These are phyloP conservation scores for Archaeoteleia sp. DNA, from an alignment of 2,888 invertebrate genomes.

Conservation along the genomic window DNA sequence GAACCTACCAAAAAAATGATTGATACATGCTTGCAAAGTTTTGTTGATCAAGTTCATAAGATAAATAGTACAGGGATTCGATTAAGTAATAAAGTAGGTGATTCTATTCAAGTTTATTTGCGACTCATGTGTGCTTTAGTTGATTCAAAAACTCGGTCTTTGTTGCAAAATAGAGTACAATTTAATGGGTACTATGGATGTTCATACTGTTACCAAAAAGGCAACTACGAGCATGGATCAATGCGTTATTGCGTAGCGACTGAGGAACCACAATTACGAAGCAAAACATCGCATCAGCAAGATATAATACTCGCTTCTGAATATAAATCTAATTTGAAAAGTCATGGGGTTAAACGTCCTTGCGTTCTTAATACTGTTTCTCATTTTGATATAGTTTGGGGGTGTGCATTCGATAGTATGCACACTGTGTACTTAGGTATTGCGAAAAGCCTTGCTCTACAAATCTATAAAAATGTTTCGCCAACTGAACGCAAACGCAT, in stretches of 20 bases:
- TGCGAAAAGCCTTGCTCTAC: slow-evolving; percentile 1
- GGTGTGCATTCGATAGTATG: slow-evolving; percentile 13
- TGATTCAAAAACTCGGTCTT: slow-evolving; percentile 22
- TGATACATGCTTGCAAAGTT: slow-evolving; percentile 13
- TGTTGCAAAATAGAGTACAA: slow-evolving; percentile 20
- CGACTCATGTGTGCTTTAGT: slow-evolving; percentile 22
- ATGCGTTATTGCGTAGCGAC: too few relatives aligned
- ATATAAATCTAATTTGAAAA: slow-evolving; percentile 9
- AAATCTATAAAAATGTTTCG: neutral
- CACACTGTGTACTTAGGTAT: slow-evolving; percentile 10
- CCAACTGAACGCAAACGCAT: neutral
- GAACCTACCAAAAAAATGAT: slow-evolving; percentile 23
- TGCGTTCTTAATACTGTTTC: neutral
- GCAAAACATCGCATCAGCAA: slow-evolving; percentile 4
- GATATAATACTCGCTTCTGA: neutral
- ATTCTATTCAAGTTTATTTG: neutral
- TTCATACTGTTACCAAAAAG: slow-evolving; percentile 24
- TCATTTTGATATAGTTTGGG: slow-evolving; percentile 20
- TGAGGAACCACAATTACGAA: too few relatives aligned
- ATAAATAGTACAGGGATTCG: slow-evolving; percentile 9
- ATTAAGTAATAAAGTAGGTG: too few relatives aligned
- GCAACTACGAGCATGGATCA: neutral
- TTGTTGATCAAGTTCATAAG: slow-evolving; percentile 13
- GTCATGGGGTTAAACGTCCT: slow-evolving; percentile 11
- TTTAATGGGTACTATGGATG: slow-evolving; percentile 21